A percentile compares a stretch with the other conserved stretches of the same genome.
Conservation (phyloP, 2,888 invertebrate genomes). For the Pomacea canaliculata region DNA sequence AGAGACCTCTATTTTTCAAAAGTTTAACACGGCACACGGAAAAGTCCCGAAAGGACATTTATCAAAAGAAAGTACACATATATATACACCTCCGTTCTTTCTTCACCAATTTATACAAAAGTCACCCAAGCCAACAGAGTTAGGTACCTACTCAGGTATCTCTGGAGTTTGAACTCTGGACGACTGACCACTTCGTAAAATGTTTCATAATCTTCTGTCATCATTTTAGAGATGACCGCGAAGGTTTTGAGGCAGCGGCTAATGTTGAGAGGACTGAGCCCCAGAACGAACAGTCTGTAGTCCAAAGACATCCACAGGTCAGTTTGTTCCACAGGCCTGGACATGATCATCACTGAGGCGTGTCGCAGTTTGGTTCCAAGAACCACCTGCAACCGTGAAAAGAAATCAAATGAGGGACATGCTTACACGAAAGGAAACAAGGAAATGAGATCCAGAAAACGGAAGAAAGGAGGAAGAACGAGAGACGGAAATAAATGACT, state of each 20-base stretch:
- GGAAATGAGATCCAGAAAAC: too few relatives aligned
- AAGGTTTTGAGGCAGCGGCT: constrained; percentile 44
- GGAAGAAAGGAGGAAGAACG: too few relatives aligned
- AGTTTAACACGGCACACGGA: too few relatives aligned
- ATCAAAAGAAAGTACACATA: too few relatives aligned
- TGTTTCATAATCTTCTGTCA: constrained; percentile 45
- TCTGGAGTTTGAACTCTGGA: constrained; percentile 5
- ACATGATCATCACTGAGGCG: constrained; percentile 49
- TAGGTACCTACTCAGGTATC: constrained; percentile 4
- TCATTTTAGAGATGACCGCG: constrained; percentile 39
- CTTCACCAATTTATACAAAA: too few relatives aligned
- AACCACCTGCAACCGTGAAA: constrained; percentile 33
- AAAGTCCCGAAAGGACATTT: too few relatives aligned
- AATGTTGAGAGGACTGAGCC: constrained; percentile 40
- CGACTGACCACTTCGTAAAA: constrained; percentile 38
- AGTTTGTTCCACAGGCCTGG: constrained; percentile 40
- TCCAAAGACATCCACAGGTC: constrained; percentile 38
- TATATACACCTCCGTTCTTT: too few relatives aligned
- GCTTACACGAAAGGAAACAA: too few relatives aligned
- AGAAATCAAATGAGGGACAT: too few relatives aligned
- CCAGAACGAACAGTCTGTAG: constrained; percentile 45
- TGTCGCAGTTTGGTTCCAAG: constrained; percentile 41
- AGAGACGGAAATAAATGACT: too few relatives aligned
- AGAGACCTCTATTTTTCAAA: too few relatives aligned
- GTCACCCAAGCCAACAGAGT: too few relatives aligned